Percentiles rank a stretch among this genome's conserved stretches.
phyloP scores from a whole-genome alignment of 2,797 vertebrate species.

The Miichthys miiuy region DNA sequence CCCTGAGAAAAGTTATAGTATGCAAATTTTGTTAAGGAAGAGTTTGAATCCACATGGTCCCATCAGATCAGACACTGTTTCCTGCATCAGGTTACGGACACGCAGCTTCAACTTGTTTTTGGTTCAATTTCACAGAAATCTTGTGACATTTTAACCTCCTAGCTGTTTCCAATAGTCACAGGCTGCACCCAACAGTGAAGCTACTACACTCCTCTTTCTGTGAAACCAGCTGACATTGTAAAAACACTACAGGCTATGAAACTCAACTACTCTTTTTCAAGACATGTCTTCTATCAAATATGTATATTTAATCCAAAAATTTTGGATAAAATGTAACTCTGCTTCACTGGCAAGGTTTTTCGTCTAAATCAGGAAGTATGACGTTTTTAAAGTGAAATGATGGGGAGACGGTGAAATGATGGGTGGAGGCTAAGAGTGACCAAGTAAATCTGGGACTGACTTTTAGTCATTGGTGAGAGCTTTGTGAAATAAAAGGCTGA shows the following conservation, averaged over 20 bases:
- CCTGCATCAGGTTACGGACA: background rate
- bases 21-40: background rate
- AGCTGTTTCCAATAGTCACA: conserved; percentile 18
- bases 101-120: background rate
- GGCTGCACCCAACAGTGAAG: background rate
- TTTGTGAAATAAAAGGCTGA: no score
- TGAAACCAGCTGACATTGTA: conserved; percentile 7
- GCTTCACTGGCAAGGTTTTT: background rate
- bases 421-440: no score
- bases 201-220: background rate
- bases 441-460: no score
- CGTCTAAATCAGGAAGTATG: background rate
- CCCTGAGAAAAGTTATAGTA: background rate
- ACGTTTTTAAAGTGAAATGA: background rate
- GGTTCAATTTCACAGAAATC: conserved; percentile 8
- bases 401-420: background rate
- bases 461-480: no score
- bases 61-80: background rate
- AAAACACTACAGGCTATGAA: conserved; percentile 2
- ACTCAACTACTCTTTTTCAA: background rate
- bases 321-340: background rate
- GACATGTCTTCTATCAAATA: background rate
- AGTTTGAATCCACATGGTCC: background rate
- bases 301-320: background rate
- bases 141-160: conserved; percentile 1